These are phyloP conservation scores for Bradypodion ventrale DNA, from an alignment of 2,797 vertebrate species.

Conservation along the genomic window DNA sequence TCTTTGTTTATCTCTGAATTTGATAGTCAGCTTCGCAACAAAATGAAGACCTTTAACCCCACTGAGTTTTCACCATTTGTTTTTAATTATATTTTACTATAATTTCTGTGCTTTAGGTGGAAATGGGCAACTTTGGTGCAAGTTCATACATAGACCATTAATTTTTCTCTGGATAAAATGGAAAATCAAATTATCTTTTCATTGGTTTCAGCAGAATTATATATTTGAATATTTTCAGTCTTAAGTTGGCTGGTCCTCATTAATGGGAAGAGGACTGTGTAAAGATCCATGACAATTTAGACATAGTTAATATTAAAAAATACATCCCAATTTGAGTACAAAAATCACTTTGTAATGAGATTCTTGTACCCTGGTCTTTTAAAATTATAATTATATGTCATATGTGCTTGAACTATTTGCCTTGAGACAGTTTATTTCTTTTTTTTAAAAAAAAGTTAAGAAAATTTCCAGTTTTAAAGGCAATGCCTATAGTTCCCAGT, in stretches of 20 bases:
- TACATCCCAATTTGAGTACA: constrained; percentile 6
- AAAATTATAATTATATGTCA: constrained; percentile 14
- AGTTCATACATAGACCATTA: constrained; percentile 31
- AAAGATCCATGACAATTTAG: constrained; percentile 36
- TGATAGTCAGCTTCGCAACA: constrained; percentile 69
- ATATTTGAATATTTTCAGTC: constrained; percentile 34
- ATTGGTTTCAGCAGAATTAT: constrained; percentile 45
- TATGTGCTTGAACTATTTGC: not conserved
- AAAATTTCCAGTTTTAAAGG: constrained; percentile 18
- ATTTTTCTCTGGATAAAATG: constrained; percentile 53
- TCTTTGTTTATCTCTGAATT: constrained; percentile 69
- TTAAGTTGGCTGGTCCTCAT: not conserved
- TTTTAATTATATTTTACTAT: constrained; percentile 64
- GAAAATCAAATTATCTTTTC: not conserved
- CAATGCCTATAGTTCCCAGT: constrained; percentile 54
- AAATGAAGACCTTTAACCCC: constrained; percentile 59
- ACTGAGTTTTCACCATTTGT: constrained; percentile 65
- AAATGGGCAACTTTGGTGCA: constrained; percentile 60
- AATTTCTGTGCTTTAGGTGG: constrained; percentile 49
- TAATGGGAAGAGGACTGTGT: constrained; percentile 26
- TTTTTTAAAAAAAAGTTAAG: not conserved
- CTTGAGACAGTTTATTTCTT: constrained; percentile 6
- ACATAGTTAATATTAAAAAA: constrained; percentile 15
- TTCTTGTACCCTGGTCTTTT: constrained; percentile 26
- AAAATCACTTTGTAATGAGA: constrained; percentile 46